A percentile compares a stretch with the other conserved stretches of the same genome.
Conservation (phyloP, 2,113 vertebrate species). For the Tiliqua scincoides region DNA sequence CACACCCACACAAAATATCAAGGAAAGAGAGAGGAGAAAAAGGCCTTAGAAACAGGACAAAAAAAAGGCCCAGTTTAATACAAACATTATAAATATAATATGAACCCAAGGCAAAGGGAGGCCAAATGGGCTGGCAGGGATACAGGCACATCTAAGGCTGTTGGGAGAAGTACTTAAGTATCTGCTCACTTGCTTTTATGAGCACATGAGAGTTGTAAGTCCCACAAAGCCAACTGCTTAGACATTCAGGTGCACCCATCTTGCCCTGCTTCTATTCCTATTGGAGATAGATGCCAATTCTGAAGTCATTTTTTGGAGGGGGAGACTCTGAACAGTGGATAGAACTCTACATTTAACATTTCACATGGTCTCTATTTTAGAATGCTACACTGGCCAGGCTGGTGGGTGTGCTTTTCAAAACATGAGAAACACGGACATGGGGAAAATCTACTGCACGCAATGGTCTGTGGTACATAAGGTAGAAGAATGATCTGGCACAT, state of each 20-base stretch:
- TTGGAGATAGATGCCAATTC: not conserved
- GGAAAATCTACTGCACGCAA: no score
- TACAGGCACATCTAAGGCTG: constrained; percentile 66
- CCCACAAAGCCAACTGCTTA: constrained; percentile 18
- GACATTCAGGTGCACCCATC: not conserved
- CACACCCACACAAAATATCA: constrained; percentile 68
- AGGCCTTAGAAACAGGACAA: constrained; percentile 74
- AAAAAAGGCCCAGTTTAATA: constrained; percentile 70
- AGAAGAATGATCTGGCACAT: no score
- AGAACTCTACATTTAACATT: not conserved
- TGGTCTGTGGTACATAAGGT: no score
- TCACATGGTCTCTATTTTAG: not conserved
- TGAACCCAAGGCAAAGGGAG: constrained; percentile 71
- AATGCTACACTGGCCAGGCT: not conserved
- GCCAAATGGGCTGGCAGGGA: constrained; percentile 73
- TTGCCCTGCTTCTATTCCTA: not conserved
- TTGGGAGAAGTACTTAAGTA: constrained; percentile 64
- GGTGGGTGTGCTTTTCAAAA: not conserved
- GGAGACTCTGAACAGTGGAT: no score
- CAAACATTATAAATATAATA: constrained; percentile 81
- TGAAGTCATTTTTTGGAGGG: not conserved
- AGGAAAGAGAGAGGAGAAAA: constrained; percentile 65
- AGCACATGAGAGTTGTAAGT: constrained; percentile 36
- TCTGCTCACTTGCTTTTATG: constrained; percentile 46
- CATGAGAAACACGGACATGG: no score